These are phyloP conservation scores for Lota lota DNA, from an alignment of 2,113 vertebrate genomes.

Conservation along the genomic window DNA sequence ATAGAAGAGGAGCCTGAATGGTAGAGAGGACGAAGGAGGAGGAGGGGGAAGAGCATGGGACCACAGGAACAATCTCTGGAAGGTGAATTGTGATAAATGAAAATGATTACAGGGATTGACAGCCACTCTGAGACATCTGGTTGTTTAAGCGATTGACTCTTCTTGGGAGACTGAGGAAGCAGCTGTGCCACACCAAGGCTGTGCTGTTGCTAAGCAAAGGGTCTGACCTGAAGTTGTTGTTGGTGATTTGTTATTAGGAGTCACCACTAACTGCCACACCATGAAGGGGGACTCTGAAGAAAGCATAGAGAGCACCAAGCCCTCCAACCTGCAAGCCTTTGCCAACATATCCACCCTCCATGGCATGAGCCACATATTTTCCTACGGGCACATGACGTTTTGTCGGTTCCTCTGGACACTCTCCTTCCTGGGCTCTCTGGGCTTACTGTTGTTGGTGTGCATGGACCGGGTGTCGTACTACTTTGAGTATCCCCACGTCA, in stretches of 20 bases:
- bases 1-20: conserved; percentile 46
- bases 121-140: conserved; percentile 52
- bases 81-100: conserved; percentile 56
- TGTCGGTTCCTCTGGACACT: conserved; percentile 82
- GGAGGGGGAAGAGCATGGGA: conserved; percentile 39
- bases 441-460: conserved; percentile 80
- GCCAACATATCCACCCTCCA: conserved; percentile 84
- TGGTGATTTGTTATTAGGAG: conserved; percentile 40
- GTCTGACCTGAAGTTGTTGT: conserved; percentile 59
- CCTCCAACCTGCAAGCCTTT: conserved; percentile 81
- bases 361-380: conserved; percentile 87
- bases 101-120: conserved; percentile 52
- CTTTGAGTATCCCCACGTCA: conserved; percentile 80
- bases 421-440: conserved; percentile 80
- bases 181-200: conserved; percentile 41
- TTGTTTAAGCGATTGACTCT: conserved; percentile 39
- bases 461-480: conserved; percentile 83
- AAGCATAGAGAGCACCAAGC: conserved; percentile 75
- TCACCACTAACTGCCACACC: conserved; percentile 42
- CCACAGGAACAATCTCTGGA: conserved; percentile 45
- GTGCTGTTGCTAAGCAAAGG: conserved; percentile 68
- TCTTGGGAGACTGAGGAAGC: conserved; percentile 40
- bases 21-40: conserved; percentile 19
- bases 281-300: conserved; percentile 80
- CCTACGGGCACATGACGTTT: conserved; percentile 81